phyloP scores from a whole-genome alignment of 2,113 vertebrate genomes.

The Xiphorhynchus elegans region DNA sequence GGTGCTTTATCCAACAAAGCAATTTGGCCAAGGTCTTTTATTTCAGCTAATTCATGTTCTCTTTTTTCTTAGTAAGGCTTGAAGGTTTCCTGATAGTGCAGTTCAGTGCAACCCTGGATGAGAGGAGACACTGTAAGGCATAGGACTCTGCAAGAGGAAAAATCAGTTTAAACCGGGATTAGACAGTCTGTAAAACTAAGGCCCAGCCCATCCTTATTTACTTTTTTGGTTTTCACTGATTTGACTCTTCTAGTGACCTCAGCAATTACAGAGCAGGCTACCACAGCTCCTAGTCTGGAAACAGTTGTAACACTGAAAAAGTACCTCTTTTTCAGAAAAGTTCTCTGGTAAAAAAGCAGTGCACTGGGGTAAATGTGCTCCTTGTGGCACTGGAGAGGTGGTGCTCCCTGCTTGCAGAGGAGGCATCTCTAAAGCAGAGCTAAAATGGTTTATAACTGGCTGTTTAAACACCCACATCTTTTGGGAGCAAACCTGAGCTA shows the following conservation, averaged over 20 bases:
- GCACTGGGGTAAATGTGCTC: neutral
- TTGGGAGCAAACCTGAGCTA: neutral
- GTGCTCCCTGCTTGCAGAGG: neutral
- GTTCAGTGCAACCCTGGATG: neutral
- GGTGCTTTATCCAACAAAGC: constrained; percentile 61
- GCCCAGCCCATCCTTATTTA: neutral
- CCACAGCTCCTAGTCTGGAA: neutral
- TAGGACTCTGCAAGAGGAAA: neutral
- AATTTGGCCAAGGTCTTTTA: constrained; percentile 49
- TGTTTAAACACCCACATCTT: neutral
- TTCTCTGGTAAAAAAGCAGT: neutral
- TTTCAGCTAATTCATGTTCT: constrained; percentile 45
- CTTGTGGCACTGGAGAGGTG: neutral
- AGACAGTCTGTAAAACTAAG: neutral
- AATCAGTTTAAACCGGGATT: neutral
- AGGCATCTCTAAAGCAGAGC: neutral
- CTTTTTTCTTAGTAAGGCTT: neutral
- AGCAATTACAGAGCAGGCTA: neutral
- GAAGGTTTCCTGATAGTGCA: constrained; percentile 3
- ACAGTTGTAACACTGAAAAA: neutral
- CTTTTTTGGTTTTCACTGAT: neutral
- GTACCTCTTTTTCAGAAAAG: neutral
- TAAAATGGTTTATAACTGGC: neutral
- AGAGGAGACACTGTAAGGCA: constrained; percentile 21
- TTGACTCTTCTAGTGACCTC: neutral